Conservation (phyloP, 2,113 vertebrate genomes). For the Phaethornis superciliosus region DNA sequence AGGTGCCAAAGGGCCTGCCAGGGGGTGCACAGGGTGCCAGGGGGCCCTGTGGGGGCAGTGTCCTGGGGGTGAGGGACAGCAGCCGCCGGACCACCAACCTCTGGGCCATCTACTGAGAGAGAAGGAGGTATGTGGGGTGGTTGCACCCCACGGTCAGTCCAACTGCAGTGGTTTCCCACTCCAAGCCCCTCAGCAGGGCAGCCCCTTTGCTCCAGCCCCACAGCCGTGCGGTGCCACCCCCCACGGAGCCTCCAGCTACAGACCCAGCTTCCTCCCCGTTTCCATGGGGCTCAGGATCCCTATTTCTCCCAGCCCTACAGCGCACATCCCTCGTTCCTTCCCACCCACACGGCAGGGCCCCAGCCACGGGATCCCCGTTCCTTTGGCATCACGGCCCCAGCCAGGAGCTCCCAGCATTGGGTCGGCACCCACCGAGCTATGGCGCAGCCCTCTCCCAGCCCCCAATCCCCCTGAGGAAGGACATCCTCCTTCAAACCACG, state of each 20-base stretch:
- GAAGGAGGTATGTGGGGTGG: neutral
- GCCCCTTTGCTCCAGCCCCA: neutral
- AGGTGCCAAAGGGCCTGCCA: constrained; percentile 46
- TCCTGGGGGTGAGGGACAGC: constrained; percentile 53
- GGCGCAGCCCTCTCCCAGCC: no score
- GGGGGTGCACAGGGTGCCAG: neutral
- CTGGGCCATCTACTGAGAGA: constrained; percentile 88
- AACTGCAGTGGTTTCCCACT: neutral
- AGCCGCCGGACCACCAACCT: constrained; percentile 79
- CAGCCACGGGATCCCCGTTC: neutral
- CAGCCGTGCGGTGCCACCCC: rapidly evolving
- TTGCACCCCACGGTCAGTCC: rapidly evolving
- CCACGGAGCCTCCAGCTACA: rapidly evolving
- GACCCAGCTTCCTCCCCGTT: neutral
- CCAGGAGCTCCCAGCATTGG: neutral
- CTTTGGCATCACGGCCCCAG: neutral
- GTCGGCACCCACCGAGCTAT: no score
- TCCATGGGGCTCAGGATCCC: rapidly evolving
- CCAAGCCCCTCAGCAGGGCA: rapidly evolving
- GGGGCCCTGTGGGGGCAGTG: neutral
- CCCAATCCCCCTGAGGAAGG: no score
- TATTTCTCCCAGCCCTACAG: no score
- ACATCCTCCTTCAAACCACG: no score
- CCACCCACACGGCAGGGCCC: neutral
- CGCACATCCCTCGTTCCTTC: neutral